Conservation (phyloP, 2,113 vertebrate genomes). For the Gila orcuttii region DNA sequence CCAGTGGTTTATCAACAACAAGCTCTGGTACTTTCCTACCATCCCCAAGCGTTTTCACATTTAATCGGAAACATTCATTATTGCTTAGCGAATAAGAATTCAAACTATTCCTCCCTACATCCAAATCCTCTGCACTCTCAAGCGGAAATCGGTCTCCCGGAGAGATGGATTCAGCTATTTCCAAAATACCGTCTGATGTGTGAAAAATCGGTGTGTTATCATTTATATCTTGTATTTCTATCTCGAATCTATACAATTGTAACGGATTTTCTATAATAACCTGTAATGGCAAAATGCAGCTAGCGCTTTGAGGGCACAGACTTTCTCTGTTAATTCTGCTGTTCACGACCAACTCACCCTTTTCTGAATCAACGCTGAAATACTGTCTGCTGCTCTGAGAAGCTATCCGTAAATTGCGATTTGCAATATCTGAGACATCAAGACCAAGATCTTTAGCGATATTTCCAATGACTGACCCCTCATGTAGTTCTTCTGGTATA, state of each 20-base stretch:
- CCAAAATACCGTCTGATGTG: slow-evolving; percentile 67
- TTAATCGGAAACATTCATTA: slow-evolving; percentile 71
- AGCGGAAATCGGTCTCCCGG: slow-evolving; percentile 65
- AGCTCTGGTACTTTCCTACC: slow-evolving; percentile 72
- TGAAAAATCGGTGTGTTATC: slow-evolving; percentile 78
- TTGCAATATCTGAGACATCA: slow-evolving; percentile 63
- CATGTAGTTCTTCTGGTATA: slow-evolving; percentile 72
- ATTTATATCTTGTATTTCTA: slow-evolving; percentile 76
- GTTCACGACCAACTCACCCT: slow-evolving; percentile 68
- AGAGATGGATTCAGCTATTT: slow-evolving; percentile 63
- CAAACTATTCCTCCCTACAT: slow-evolving; percentile 73
- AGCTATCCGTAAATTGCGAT: slow-evolving; percentile 73
- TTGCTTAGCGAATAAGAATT: slow-evolving; percentile 71
- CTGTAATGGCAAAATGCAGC: slow-evolving; percentile 72
- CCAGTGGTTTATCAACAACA: slow-evolving; percentile 72
- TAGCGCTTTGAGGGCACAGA: slow-evolving; percentile 70
- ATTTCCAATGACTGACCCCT: slow-evolving; percentile 75
- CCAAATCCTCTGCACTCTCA: slow-evolving; percentile 76
- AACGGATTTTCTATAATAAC: slow-evolving; percentile 75
- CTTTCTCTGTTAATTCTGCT: slow-evolving; percentile 77
- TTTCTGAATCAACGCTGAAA: slow-evolving; percentile 70
- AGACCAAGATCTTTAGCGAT: slow-evolving; percentile 75
- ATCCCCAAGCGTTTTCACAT: slow-evolving; percentile 72
- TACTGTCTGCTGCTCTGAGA: slow-evolving; percentile 68
- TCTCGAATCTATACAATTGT: slow-evolving; percentile 71